Percentiles rank a stretch among this genome's conserved stretches.
phyloP scores from a whole-genome alignment of 1,140 invertebrate genomes.

The Daktulosphaira vitifoliae region DNA sequence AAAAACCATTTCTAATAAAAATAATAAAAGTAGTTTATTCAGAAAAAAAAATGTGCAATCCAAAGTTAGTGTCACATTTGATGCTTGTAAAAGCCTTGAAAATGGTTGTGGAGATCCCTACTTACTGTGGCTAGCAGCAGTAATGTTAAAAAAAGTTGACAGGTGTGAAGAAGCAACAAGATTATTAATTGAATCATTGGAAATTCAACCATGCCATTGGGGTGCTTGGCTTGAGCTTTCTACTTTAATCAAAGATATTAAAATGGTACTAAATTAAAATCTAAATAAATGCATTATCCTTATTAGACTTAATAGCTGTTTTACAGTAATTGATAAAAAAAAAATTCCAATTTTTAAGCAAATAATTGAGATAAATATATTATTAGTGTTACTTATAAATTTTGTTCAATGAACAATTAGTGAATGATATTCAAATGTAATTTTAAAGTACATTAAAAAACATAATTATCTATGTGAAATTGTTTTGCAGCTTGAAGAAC shows the following conservation, averaged over 20 bases:
- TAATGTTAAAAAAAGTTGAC: constrained; percentile 82
- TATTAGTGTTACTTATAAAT: not conserved
- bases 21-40: not conserved
- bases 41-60: constrained; percentile 14
- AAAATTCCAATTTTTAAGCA: too few species aligned
- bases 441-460: too few species aligned
- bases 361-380: not conserved
- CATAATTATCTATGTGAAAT: too few species aligned
- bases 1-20: not conserved
- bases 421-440: too few species aligned
- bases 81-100: not conserved
- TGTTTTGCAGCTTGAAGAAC: constrained; percentile 41
- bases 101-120: constrained; percentile 59
- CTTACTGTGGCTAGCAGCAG: constrained; percentile 82
- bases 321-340: too few species aligned
- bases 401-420: too few species aligned
- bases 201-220: constrained; percentile 77
- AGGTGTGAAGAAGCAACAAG: constrained; percentile 62
- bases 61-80: not conserved
- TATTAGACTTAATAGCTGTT: too few species aligned
- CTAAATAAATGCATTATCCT: too few species aligned
- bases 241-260: constrained; percentile 68
- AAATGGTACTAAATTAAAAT: constrained; percentile 36
- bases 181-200: constrained; percentile 68
- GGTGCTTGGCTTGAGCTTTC: constrained; percentile 87